These are phyloP conservation scores for Holothuria glaberrima DNA, from an alignment of 35 echinoderm and acorn worm genomes.

Conservation along the genomic window DNA sequence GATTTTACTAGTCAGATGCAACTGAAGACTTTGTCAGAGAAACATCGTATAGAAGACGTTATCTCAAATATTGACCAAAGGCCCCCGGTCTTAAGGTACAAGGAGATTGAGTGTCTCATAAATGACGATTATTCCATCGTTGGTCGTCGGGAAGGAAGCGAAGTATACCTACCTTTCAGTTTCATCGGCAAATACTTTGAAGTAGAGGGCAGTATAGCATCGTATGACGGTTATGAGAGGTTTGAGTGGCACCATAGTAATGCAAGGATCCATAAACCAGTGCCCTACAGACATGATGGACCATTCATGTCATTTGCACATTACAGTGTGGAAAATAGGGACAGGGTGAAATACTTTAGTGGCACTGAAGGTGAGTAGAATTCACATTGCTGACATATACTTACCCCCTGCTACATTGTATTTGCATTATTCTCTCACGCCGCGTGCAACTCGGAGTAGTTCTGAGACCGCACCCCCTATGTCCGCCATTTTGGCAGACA, in stretches of 20 bases:
- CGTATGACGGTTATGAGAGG: constrained; percentile 89
- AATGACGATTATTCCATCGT: constrained; percentile 90
- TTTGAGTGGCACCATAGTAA: constrained; percentile 99
- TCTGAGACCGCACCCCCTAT: too few species aligned
- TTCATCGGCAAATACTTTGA: constrained; percentile 99
- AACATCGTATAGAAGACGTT: constrained; percentile 39
- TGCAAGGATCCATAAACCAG: constrained; percentile 78
- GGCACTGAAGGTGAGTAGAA: constrained; percentile 86
- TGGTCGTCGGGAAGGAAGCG: constrained; percentile 77
- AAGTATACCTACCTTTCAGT: constrained; percentile 91
- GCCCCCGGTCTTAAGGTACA: constrained; percentile 58
- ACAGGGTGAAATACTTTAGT: constrained; percentile 93
- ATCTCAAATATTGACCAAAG: constrained; percentile 50
- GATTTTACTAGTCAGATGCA: constrained; percentile 19
- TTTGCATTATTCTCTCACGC: too few species aligned
- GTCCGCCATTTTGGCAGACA: too few species aligned
- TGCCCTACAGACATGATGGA: constrained; percentile 75
- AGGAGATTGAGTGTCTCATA: constrained; percentile 96
- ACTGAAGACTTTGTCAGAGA: neutral
- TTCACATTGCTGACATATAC: neutral
- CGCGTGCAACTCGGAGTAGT: too few species aligned
- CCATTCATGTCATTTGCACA: constrained; percentile 97
- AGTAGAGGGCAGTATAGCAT: constrained; percentile 83
- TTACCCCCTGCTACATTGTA: too few species aligned
- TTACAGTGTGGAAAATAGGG: constrained; percentile 89